Evolutionary conservation across 2,888 invertebrate genomes (phyloP), one percentile per base, ranked within the genome.

Genomic region (Nephrotoma appendiculata): DNA sequence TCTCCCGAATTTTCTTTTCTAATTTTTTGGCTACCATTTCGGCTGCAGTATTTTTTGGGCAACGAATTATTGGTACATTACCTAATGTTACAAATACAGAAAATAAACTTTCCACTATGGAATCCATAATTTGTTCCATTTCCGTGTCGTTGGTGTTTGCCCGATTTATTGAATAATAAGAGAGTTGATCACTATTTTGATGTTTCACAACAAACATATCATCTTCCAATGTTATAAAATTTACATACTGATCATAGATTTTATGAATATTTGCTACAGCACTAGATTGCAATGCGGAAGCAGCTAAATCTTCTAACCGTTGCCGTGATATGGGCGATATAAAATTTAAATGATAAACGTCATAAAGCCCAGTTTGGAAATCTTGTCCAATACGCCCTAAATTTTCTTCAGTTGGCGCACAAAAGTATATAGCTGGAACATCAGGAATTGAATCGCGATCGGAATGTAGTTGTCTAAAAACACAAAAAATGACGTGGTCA

Each of bases 391-490:
- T 98, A 88, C 98, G 94, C 85, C 96, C 96, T 83, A 99, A 93
- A 92, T 99, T 99, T 91, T 99, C 99, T 90, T 98, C 98, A 11
- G 96, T 96, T 3, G 99, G 99, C 88, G 97, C 94, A 91, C 99
- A 98, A 92, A 99, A 99, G 91, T 99, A 99, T 57, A 99, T 96
- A 0, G 98, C 99, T 86, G 99, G 99, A 2, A 99, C 99, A 93
- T 99, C 99, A 6, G 99, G 98, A 89, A 99, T 98, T n/a, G 95
- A 94, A 90, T 97, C 97, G 87, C 97, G 93, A 90, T 97, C 96
- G 6, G 97, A 96, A 92, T 97, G 97, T 86, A 98, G 92, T 91
- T 96, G 96, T 48, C 97, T 97, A 84, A 5, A 84, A 84, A 12
- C 12, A 15, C 31, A 31, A 31, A 31, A n/a, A 31, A 31, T 31